A percentile compares a stretch with the other conserved stretches of the same genome.
Conservation (phyloP, 37 sponge, comb jelly and placozoan species). For the Lycopodina hypogea region DNA sequence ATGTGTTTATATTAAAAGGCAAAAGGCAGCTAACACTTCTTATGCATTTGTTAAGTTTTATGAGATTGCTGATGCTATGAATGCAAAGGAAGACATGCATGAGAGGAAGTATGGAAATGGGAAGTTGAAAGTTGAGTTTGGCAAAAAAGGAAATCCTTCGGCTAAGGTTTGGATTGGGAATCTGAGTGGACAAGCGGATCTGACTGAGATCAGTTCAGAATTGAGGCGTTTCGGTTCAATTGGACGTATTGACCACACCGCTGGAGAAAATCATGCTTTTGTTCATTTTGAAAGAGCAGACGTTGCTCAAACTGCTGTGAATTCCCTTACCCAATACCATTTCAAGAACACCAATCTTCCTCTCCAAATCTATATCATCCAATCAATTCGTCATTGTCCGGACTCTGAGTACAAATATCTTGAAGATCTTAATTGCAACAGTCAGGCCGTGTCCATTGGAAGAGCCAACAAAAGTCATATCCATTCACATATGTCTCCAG, state of each 20-base stretch:
- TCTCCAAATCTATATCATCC: conserved; percentile 53
- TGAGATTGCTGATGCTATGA: conserved; percentile 83
- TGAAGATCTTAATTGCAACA: conserved; percentile 1
- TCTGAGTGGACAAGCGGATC: conserved; percentile 33
- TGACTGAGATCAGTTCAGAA: conserved; percentile 76
- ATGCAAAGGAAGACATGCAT: conserved; percentile 88
- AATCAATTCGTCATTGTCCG: not conserved
- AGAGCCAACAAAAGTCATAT: not conserved
- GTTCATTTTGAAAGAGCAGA: conserved; percentile 74
- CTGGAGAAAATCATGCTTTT: conserved; percentile 71
- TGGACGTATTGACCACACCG: conserved; percentile 66
- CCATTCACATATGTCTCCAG: conserved; percentile 8
- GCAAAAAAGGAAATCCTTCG: conserved; percentile 71
- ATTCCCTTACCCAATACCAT: conserved; percentile 33
- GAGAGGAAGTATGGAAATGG: conserved; percentile 70
- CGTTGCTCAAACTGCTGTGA: conserved; percentile 66
- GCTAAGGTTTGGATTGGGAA: conserved; percentile 84
- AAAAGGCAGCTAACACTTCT: conserved; percentile 35
- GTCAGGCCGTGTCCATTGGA: not conserved
- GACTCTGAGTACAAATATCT: conserved; percentile 25
- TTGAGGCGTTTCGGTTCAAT: conserved; percentile 89
- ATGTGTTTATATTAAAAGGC: conserved; percentile 83
- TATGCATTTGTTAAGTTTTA: conserved; percentile 93
- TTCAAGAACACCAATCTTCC: conserved; percentile 34
- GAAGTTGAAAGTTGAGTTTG: conserved; percentile 84